phyloP scores from a whole-genome alignment of 23 tunicate genomes.

The Aplidium turbinatum region DNA sequence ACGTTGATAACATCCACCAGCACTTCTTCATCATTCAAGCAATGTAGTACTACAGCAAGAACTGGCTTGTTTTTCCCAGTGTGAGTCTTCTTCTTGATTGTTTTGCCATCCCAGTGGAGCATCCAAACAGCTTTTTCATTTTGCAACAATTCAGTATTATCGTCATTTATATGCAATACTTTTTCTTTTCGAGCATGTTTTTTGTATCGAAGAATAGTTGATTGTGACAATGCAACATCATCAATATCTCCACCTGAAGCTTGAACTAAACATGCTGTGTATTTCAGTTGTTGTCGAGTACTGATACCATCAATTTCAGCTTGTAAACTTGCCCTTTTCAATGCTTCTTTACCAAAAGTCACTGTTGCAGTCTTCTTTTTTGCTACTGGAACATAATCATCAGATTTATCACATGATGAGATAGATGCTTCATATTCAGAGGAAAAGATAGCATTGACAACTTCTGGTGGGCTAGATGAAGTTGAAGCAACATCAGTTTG shows the following conservation, averaged over 20 bases:
- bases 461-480: no score
- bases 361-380: no score
- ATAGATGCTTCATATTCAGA: no score
- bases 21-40: background rate
- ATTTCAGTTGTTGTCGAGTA: slow-evolving; percentile 18
- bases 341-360: no score
- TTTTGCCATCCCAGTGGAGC: slow-evolving; percentile 33
- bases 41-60: background rate
- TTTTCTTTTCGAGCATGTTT: background rate
- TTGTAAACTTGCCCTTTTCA: slow-evolving; percentile 19
- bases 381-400: no score
- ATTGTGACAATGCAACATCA: slow-evolving; percentile 5
- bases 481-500: no score
- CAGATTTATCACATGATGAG: no score
- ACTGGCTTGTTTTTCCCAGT: slow-evolving; percentile 1
- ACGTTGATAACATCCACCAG: slow-evolving; percentile 10
- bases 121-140: slow-evolving; percentile 9
- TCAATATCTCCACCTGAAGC: slow-evolving; percentile 10
- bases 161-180: background rate
- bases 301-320: slow-evolving; percentile 6
- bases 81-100: slow-evolving; percentile 1
- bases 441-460: no score
- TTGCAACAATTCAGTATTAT: slow-evolving; percentile 3
- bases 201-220: slow-evolving; percentile 15
- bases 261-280: background rate